These are phyloP conservation scores for Acrocera orbiculus DNA, from an alignment of 2,888 invertebrate species.

Conservation along the genomic window DNA sequence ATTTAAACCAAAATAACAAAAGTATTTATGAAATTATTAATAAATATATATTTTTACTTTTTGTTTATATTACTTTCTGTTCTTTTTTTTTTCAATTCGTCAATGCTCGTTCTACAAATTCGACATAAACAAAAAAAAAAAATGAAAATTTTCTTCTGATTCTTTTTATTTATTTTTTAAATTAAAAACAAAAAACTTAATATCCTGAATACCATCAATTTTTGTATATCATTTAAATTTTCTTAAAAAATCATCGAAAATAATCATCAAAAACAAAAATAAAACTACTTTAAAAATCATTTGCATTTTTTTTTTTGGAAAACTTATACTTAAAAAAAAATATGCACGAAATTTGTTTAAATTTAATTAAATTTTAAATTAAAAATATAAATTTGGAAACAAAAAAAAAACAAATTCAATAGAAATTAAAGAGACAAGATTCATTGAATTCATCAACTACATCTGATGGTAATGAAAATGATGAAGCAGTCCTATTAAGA, in stretches of 20 bases:
- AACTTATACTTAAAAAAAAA: not conserved
- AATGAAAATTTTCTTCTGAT: not conserved
- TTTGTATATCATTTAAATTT: too few relatives aligned
- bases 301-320: too few relatives aligned
- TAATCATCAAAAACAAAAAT: too few relatives aligned
- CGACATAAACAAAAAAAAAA: not conserved
- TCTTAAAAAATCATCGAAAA: too few relatives aligned
- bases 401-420: not conserved
- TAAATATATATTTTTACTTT: conserved; percentile 18
- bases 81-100: conserved; percentile 3
- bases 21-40: conserved; percentile 16
- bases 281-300: too few relatives aligned
- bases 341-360: not conserved
- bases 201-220: too few relatives aligned
- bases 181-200: too few relatives aligned
- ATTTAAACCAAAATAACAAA: conserved; percentile 10
- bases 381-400: too few relatives aligned
- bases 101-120: conserved; percentile 2
- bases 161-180: not conserved
- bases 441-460: conserved; percentile 15
- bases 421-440: conserved; percentile 29
- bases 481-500: conserved; percentile 62
- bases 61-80: conserved; percentile 13
- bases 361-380: not conserved
- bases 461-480: conserved; percentile 37